phyloP scores from a whole-genome alignment of 2,888 invertebrate genomes.

The Andricus quercusramuli region DNA sequence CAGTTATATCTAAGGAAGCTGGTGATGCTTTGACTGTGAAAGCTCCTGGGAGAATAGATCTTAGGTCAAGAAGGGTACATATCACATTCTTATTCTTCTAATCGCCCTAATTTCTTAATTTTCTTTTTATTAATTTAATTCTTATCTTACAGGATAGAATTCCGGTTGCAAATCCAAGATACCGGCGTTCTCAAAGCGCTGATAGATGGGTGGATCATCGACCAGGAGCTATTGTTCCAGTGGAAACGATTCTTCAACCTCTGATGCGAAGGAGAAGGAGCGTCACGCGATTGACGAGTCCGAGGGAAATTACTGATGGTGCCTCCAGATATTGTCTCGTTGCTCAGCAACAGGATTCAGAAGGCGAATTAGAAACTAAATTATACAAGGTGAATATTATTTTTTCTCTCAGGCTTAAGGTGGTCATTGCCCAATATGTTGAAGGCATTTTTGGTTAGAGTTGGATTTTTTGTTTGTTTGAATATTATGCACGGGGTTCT shows the following conservation, averaged over 20 bases:
- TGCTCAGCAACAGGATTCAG: slow-evolving; percentile 93
- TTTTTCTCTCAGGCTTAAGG: too few relatives aligned
- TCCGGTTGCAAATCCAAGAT: slow-evolving; percentile 85
- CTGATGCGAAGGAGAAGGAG: slow-evolving; percentile 89
- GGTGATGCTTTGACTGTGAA: not conserved
- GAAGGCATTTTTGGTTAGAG: too few relatives aligned
- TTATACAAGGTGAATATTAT: slow-evolving; percentile 85
- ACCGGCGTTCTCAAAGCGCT: slow-evolving; percentile 89
- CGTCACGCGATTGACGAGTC: slow-evolving; percentile 89
- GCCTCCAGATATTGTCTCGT: slow-evolving; percentile 93
- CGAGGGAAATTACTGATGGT: slow-evolving; percentile 80
- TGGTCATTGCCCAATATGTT: too few relatives aligned
- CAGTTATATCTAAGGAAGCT: not conserved
- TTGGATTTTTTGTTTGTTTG: too few relatives aligned
- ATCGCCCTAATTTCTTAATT: not conserved
- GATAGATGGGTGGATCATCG: slow-evolving; percentile 93
- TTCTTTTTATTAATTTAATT: not conserved
- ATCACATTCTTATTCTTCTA: not conserved
- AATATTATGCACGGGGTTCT: too few relatives aligned
- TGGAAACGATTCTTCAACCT: slow-evolving; percentile 94
- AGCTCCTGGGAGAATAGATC: not conserved
- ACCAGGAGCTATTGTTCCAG: slow-evolving; percentile 87
- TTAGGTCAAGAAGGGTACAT: slow-evolving; percentile 8
- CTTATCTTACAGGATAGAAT: slow-evolving; percentile 76
- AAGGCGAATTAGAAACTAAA: slow-evolving; percentile 95